A percentile compares a stretch with the other conserved stretches of the same genome.
Evolutionary conservation across 2,797 vertebrate species (phyloP).

Genomic region (Pipistrellus pipistrellus): DNA sequence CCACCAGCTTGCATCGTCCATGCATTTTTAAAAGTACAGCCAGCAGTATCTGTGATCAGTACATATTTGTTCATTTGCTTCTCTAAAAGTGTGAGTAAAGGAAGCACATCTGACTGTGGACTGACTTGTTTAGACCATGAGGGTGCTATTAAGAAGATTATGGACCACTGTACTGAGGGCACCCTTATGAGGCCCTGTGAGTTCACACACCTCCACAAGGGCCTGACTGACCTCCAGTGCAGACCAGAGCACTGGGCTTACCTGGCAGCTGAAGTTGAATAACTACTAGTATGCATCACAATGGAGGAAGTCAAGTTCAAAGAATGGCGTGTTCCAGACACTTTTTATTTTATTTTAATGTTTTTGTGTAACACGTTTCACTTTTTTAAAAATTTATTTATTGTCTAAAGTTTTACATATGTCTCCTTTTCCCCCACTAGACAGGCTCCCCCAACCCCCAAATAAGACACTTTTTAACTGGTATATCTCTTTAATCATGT

Average conservation of each 20-base stretch:
- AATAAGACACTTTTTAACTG: background rate
- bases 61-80: slow-evolving; percentile 35
- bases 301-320: background rate
- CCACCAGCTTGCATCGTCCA: background rate
- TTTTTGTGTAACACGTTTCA: no score
- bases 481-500: background rate
- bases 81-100: slow-evolving; percentile 1
- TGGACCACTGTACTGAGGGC: no score
- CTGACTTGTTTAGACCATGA: background rate
- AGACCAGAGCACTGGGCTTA: background rate
- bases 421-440: no score
- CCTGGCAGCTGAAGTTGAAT: background rate
- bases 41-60: background rate
- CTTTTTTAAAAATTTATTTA: no score
- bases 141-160: background rate
- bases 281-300: background rate
- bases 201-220: background rate
- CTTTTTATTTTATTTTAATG: background rate
- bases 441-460: no score
- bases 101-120: background rate
- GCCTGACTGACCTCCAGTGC: no score
- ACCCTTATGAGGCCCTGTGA: background rate
- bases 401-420: no score
- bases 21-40: background rate
- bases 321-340: background rate